Evolutionary conservation across 2,113 vertebrate species (phyloP), one percentile per base, ranked within the genome.

Genomic region (Gallinago jamesoni): DNA sequence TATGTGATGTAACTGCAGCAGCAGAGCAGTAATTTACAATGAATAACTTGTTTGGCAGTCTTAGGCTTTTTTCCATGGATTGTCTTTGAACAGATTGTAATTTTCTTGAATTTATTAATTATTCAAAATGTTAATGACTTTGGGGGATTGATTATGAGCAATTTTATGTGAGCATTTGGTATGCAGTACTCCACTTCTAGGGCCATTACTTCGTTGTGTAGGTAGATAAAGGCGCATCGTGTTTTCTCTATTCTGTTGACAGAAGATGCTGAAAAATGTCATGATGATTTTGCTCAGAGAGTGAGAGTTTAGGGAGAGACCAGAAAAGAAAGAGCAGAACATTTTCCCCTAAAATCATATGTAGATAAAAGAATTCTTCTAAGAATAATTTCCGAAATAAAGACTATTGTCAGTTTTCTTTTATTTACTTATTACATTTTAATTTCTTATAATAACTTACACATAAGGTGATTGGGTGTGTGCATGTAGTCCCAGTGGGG

Each of bases 51-150:
- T 89, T 83, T 92, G 79, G 25, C 82, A 85, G 50, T 91, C 63
- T 66, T 50, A 23, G 63, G 33, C 67, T 90, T 85, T 94, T 96
- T 96, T 87, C 78, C 68, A 31, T 81, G 48, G 62, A 60, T 66
- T 74, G 24, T n/a, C 68, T 95, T 92, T 69, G 70, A 95, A 93
- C 70, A 94, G 83, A 92, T 77, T 87, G 93, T 56, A 53, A 78
- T 92, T 94, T 93, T 94, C 79, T 84, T 87, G 76, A 86, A 64
- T 72, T 37, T 93, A 93, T 92, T 90, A 94, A 93, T 94, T 96
- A 94, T 96, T 96, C 76, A 96, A 64, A 96, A 93, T 90, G 75
- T 78, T 93, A 93, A 95, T 89, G 77, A 89, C 84, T 90, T 82
- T 63, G 57, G 37, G n/a, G 78, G 56, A 87, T 78, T 68, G 52